Percentiles rank a stretch among this genome's conserved stretches.
Evolutionary conservation across 2,797 vertebrate species (phyloP).

Genomic region (Botia kubotai): DNA sequence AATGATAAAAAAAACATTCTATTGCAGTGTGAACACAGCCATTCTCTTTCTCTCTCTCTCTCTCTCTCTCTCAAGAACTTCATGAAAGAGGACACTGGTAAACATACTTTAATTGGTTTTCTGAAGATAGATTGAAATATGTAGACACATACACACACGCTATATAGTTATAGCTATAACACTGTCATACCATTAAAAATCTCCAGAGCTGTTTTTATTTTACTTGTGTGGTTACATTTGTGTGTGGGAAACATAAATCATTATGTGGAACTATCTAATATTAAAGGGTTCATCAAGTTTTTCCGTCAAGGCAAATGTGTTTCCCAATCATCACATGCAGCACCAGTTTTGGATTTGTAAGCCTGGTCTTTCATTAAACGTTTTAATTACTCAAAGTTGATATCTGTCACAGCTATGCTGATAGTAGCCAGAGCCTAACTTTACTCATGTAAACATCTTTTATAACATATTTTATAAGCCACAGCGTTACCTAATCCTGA

Average conservation of each 20-base stretch:
- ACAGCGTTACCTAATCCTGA: not conserved
- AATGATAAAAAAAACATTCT: not conserved
- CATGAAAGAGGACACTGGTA: not conserved
- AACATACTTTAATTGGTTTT: slow-evolving; percentile 36
- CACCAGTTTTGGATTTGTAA: not conserved
- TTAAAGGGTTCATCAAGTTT: slow-evolving; percentile 4
- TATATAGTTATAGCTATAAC: slow-evolving; percentile 30
- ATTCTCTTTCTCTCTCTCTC: not conserved
- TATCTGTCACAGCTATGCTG: slow-evolving; percentile 26
- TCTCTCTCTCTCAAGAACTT: slow-evolving; percentile 4
- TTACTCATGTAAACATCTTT: slow-evolving; percentile 20
- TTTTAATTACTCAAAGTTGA: slow-evolving; percentile 25
- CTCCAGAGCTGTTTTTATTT: not conserved
- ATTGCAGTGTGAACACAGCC: not conserved
- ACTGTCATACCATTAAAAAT: not conserved
- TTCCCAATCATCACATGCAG: not conserved
- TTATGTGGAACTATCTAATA: slow-evolving; percentile 47
- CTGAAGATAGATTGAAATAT: not conserved
- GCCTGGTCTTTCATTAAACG: slow-evolving; percentile 33
- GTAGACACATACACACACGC: not conserved
- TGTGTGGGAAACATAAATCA: slow-evolving; percentile 7
- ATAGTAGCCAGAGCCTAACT: not conserved
- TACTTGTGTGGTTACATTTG: slow-evolving; percentile 10
- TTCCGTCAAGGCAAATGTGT: not conserved
- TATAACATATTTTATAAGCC: slow-evolving; percentile 4